Base-by-base conservation (phyloP, 1,140 invertebrate species). In the Babylonia areolata region DNA sequence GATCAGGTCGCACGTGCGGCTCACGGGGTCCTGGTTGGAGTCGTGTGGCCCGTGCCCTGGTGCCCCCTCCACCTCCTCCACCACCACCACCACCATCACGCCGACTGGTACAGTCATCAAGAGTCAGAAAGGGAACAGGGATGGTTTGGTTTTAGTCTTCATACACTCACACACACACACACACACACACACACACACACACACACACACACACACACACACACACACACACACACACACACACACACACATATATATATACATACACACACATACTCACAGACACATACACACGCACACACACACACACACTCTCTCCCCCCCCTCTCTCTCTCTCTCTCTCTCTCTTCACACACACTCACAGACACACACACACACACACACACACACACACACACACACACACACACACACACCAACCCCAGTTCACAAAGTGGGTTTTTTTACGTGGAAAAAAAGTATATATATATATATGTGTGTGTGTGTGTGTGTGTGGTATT, bases 311-410 rank as follows among this genome's bases (percentile, higher is more conserved):
- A n/a, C n/a, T n/a, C n/a, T n/a, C n/a, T n/a, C n/a, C n/a, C n/a
- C n/a, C n/a, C n/a, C n/a, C n/a, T n/a, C n/a, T n/a, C n/a, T n/a
- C n/a, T n/a, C n/a, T n/a, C n/a, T n/a, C n/a, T n/a, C n/a, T n/a
- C n/a, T n/a, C n/a, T n/a, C n/a, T n/a, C n/a, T n/a, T n/a, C 58
- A 6, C 58, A 28, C 1, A 69, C 5, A 28, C 58, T 0, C 1
- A 28, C 58, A 6, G 0, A 28, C 23, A 69, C 58, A 69, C 2
- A 69, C 58, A 69, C 58, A 69, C 58, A 69, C 58, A 69, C 6
- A 69, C 58, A 69, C 58, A 69, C 58, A 69, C 58, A 69, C 58
- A 69, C 58, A 69, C 58, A 69, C 75, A 77, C 39, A 37, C 33
- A 77, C 33, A 39, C 75, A 39, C 75, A 39, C 75, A 39, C 73